Evolutionary conservation across 2,888 invertebrate species (phyloP), one percentile per base, ranked within the genome.

Genomic region (Volucella bombylans): DNA sequence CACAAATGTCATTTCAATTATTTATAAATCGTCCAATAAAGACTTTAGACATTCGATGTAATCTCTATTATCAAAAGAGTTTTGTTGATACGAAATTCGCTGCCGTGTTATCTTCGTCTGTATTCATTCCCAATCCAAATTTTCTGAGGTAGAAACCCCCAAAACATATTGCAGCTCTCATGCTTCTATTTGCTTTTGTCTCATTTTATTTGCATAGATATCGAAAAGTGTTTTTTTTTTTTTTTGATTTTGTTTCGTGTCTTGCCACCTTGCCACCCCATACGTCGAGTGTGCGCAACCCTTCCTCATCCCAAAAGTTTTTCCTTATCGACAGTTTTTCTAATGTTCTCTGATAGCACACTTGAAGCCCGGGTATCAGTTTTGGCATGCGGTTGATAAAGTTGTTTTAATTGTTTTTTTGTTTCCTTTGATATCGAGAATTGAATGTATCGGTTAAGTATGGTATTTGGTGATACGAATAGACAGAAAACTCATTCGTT

Each of bases 351-450:
- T 47, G 82, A 82, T 78, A 82, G 15, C 45, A 52, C 64, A 68
- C 73, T 68, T 41, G 39, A 73, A 73, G 57, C 47, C 39, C n/a
- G 47, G 62, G 73, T 79, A 82, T 82, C 82, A 82, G 82, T 68
- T 67, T 54, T 78, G 82, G 78, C 78, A 82, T 65, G 55, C 45
- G 62, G 57, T 73, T 79, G 82, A 82, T 82, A 82, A 82, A 43
- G 45, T 50, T 38, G 18, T 76, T 55, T 38, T 31, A 57, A 45
- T 69, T 47, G 15, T 45, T 45, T 38, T 39, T 49, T 47, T 50
- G 41, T 67, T 55, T 57, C 38, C 15, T 55, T 77, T 72, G 49
- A 14, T 77, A 71, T 72, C 67, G 39, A 6, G 31, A 78, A 67
- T 57, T 23, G 43, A 72, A 68, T 57, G 49, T 50, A 73, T 73